Evolutionary conservation across 2,888 invertebrate genomes (phyloP).

Genomic region (Meiosimyza decipiens): DNA sequence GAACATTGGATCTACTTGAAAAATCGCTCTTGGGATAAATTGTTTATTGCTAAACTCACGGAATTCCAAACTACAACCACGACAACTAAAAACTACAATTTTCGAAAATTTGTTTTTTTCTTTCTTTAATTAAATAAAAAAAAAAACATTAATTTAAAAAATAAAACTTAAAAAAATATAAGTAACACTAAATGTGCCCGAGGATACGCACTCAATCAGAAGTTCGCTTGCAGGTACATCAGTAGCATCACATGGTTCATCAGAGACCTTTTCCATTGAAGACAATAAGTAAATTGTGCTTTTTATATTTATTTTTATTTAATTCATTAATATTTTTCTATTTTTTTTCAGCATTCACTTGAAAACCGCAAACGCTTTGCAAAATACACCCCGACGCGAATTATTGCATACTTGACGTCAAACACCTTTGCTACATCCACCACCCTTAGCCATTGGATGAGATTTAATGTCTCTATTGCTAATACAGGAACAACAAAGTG

Average conservation of each 20-base stretch:
- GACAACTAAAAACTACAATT: slow-evolving; percentile 34
- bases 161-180: slow-evolving; percentile 47
- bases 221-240: slow-evolving; percentile 68
- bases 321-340: not conserved
- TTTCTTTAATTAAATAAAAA: slow-evolving; percentile 40
- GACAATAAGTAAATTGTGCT: slow-evolving; percentile 62
- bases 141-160: slow-evolving; percentile 35
- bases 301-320: not conserved
- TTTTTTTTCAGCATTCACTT: slow-evolving; percentile 56
- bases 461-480: slow-evolving; percentile 12
- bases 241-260: slow-evolving; percentile 65
- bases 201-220: slow-evolving; percentile 66
- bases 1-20: not conserved
- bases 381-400: slow-evolving; percentile 62
- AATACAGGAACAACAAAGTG: slow-evolving; percentile 19
- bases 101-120: slow-evolving; percentile 27
- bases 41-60: slow-evolving; percentile 26
- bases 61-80: slow-evolving; percentile 35
- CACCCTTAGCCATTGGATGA: slow-evolving; percentile 33
- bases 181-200: slow-evolving; percentile 66
- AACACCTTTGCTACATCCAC: slow-evolving; percentile 48
- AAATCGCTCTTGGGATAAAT: slow-evolving; percentile 22
- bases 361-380: slow-evolving; percentile 64
- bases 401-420: slow-evolving; percentile 61
- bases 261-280: slow-evolving; percentile 65